Percentiles rank a stretch among this genome's conserved stretches.
phyloP scores from a whole-genome alignment of 2,113 vertebrate species.

The Albula glossodonta region DNA sequence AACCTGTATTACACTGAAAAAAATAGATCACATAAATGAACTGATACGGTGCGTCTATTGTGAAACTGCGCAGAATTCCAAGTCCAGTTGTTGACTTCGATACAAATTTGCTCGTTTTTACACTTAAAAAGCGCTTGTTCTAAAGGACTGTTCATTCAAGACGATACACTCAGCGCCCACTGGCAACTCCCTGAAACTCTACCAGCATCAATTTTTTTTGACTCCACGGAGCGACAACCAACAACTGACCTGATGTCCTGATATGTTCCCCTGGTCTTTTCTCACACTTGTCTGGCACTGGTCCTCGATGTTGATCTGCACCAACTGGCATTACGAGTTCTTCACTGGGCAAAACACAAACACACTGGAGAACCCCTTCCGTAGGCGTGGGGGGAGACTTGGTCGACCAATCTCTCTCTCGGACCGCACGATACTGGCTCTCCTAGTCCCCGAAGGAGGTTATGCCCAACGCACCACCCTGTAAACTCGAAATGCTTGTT shows the following conservation, averaged over 20 bases:
- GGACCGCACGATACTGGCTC: not conserved
- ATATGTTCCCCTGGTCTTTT: not conserved
- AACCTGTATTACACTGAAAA: too few relatives aligned
- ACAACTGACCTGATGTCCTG: conserved; percentile 20
- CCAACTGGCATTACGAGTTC: not conserved
- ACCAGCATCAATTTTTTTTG: not conserved
- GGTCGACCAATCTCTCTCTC: not conserved
- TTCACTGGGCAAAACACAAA: not conserved
- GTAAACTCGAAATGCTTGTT: not conserved
- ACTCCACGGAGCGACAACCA: not conserved
- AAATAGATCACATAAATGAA: not conserved
- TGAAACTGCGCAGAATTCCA: not conserved
- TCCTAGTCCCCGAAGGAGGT: not conserved
- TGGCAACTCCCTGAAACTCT: not conserved
- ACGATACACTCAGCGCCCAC: not conserved
- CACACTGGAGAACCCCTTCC: not conserved
- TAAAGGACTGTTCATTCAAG: not conserved
- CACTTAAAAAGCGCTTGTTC: not conserved
- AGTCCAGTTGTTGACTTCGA: not conserved
- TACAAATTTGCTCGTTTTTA: not conserved
- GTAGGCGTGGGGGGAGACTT: not conserved
- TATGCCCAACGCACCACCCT: not conserved
- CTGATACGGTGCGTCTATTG: not conserved
- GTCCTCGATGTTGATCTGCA: not conserved
- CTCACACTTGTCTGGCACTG: not conserved